Evolutionary conservation across 2,113 vertebrate species (phyloP).

Genomic region (Halichoerus grypus): DNA sequence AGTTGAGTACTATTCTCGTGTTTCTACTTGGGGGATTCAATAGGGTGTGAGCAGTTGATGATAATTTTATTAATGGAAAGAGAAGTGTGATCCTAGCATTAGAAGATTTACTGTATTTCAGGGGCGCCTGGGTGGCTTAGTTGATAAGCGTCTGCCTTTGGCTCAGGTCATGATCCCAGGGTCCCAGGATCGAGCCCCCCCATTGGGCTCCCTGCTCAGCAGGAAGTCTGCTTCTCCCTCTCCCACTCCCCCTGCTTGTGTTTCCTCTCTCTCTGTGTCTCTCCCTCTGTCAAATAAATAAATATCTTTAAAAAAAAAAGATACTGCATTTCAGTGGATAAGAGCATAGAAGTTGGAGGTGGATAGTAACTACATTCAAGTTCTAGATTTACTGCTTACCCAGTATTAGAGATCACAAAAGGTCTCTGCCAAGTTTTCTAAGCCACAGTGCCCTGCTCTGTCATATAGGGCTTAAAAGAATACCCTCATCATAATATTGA

Average conservation of each 20-base stretch:
- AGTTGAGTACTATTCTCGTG: not conserved
- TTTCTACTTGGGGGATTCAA: not conserved
- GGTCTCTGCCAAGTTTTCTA: not conserved
- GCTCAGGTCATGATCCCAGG: no score
- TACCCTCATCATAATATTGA: constrained; percentile 2
- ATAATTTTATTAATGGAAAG: constrained; percentile 16
- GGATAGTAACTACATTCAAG: not conserved
- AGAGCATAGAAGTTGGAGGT: not conserved
- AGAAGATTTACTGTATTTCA: not conserved
- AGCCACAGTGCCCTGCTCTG: not conserved
- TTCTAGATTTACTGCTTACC: not conserved
- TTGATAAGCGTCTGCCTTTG: no score
- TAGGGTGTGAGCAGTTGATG: not conserved
- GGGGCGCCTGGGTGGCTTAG: no score
- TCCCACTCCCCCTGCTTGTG: no score
- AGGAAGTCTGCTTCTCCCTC: no score
- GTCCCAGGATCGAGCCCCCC: no score
- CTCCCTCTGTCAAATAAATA: no score
- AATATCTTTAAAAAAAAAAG: not conserved
- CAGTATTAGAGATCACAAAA: not conserved
- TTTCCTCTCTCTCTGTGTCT: no score
- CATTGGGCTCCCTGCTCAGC: no score
- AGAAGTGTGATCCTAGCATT: not conserved
- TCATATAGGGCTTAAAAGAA: not conserved
- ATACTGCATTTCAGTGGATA: not conserved